Conservation (phyloP, 2,888 invertebrate species). For the Mimumesa dahlbomi region DNA sequence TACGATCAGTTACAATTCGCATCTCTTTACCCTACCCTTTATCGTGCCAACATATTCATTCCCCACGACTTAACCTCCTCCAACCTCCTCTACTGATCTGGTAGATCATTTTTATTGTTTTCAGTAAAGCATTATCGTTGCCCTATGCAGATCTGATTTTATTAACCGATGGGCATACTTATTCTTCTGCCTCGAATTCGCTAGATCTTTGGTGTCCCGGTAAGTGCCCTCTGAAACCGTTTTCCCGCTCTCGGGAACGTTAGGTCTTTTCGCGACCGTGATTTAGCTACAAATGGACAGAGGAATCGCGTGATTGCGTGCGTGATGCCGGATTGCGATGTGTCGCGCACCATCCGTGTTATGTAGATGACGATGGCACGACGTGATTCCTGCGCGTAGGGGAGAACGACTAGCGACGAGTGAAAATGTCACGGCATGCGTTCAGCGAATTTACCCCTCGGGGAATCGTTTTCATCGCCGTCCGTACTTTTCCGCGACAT, state of each 20-base stretch:
- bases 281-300: slow-evolving; percentile 67
- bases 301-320: slow-evolving; percentile 70
- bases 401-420: slow-evolving; percentile 17
- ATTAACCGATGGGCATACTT: too few relatives aligned
- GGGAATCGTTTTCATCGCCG: slow-evolving; percentile 44
- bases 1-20: slow-evolving; percentile 34
- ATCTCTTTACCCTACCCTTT: slow-evolving; percentile 33
- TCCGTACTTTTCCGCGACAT: slow-evolving; percentile 4
- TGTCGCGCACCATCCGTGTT: slow-evolving; percentile 40
- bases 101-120: too few relatives aligned
- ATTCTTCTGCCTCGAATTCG: slow-evolving; percentile 2
- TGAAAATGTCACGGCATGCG: slow-evolving; percentile 57
- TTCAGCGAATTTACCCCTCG: slow-evolving; percentile 38
- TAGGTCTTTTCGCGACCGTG: slow-evolving; percentile 52
- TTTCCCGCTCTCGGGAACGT: slow-evolving; percentile 21
- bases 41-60: too few relatives aligned
- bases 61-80: too few relatives aligned
- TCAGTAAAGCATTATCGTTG: too few relatives aligned
- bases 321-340: slow-evolving; percentile 18
- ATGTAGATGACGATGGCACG: too few relatives aligned
- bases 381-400: slow-evolving; percentile 27
- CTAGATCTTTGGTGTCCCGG: too few relatives aligned
- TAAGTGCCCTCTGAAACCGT: too few relatives aligned
- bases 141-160: too few relatives aligned
- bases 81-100: too few relatives aligned